phyloP scores from a whole-genome alignment of 2,113 vertebrate genomes.

The Syngnathus typhle region DNA sequence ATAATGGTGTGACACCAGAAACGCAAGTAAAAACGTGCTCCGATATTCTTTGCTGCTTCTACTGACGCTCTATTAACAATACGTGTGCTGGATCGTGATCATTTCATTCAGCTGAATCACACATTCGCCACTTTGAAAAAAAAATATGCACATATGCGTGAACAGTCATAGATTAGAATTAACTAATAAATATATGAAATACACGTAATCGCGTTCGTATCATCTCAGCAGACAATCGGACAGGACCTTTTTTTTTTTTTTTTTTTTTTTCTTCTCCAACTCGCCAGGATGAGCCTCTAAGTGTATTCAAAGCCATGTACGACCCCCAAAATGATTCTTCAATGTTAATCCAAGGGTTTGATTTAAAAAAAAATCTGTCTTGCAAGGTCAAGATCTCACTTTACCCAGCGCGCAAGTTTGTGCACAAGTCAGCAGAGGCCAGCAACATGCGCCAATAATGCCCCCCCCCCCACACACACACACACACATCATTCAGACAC shows the following conservation, averaged over 20 bases:
- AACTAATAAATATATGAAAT: conserved; percentile 19
- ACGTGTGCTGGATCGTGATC: too few relatives aligned
- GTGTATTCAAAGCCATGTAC: conserved; percentile 29
- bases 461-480: neutral
- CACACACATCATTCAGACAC: neutral
- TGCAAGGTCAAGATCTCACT: conserved; percentile 75
- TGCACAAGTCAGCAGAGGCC: conserved; percentile 56
- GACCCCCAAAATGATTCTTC: conserved; percentile 19
- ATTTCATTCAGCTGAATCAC: neutral
- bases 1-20: conserved; percentile 79
- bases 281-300: conserved; percentile 9
- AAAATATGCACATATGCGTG: neutral
- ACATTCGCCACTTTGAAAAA: neutral
- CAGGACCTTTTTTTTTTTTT: conserved; percentile 1
- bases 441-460: conserved; percentile 17
- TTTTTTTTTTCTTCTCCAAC: conserved; percentile 5
- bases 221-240: conserved; percentile 8
- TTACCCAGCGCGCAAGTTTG: conserved; percentile 60
- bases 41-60: conserved; percentile 37
- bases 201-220: conserved; percentile 25
- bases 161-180: conserved; percentile 23
- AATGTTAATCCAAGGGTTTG: conserved; percentile 54
- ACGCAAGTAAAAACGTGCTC: conserved; percentile 69
- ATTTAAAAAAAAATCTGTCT: conserved; percentile 40
- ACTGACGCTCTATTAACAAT: conserved; percentile 16